Conservation (phyloP, 2,797 vertebrate genomes). For the Heliangelus exortis region DNA sequence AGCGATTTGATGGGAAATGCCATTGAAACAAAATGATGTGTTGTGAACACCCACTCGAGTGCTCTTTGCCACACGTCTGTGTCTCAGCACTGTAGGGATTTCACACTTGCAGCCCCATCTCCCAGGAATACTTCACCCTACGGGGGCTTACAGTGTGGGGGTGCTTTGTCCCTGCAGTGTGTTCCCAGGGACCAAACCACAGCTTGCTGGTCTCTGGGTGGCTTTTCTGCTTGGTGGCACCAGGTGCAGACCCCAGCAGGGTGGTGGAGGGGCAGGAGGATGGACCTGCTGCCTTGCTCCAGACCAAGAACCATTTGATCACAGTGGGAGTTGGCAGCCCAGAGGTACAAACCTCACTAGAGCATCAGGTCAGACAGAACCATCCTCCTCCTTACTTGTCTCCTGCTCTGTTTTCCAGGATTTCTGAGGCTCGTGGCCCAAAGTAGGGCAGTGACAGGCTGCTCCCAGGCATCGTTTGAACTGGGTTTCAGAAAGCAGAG, state of each 20-base stretch:
- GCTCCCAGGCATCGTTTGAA: neutral
- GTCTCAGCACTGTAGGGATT: neutral
- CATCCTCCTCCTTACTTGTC: neutral
- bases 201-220: fast-evolving
- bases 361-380: neutral
- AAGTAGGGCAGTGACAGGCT: neutral
- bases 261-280: neutral
- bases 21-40: slow-evolving; percentile 10
- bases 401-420: neutral
- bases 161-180: neutral
- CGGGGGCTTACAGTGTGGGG: fast-evolving
- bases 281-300: neutral
- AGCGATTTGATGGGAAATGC: slow-evolving; percentile 46
- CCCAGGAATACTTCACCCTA: neutral
- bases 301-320: fast-evolving
- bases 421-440: neutral
- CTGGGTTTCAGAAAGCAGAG: neutral
- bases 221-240: neutral
- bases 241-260: fast-evolving
- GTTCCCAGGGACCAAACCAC: neutral
- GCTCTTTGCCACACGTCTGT: neutral
- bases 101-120: slow-evolving; percentile 12
- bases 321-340: neutral
- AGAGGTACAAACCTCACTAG: neutral
- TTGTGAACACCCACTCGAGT: slow-evolving; percentile 38